These are phyloP conservation scores for Pogonophryne albipinna DNA, from an alignment of 2,797 vertebrate genomes.

Conservation along the genomic window DNA sequence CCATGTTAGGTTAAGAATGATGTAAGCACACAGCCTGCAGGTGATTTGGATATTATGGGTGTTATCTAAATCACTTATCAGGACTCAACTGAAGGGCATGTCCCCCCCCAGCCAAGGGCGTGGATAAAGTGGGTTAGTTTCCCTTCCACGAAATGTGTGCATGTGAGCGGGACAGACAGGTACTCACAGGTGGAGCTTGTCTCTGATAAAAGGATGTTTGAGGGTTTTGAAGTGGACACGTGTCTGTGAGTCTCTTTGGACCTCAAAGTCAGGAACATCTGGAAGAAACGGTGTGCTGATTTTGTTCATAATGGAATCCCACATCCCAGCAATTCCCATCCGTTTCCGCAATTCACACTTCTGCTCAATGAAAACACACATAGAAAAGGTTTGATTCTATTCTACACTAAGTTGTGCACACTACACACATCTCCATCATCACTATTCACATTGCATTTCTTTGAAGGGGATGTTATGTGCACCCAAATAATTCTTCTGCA, in stretches of 20 bases:
- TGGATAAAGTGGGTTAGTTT: constrained; percentile 4
- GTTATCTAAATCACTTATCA: constrained; percentile 19
- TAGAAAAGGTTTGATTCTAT: constrained; percentile 3
- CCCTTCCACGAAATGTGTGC: neutral
- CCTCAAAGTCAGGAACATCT: constrained; percentile 82
- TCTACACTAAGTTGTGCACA: neutral
- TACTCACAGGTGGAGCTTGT: constrained; percentile 96
- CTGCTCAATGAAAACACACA: constrained; percentile 74
- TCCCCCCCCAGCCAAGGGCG: neutral
- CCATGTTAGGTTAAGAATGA: neutral
- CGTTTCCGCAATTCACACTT: constrained; percentile 91
- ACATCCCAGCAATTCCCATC: constrained; percentile 85
- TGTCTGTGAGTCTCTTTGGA: constrained; percentile 76
- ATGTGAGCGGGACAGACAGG: constrained; percentile 2
- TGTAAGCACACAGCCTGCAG: constrained; percentile 25
- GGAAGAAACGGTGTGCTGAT: constrained; percentile 91
- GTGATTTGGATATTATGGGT: constrained; percentile 27
- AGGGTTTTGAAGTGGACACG: constrained; percentile 87
- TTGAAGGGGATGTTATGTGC: neutral
- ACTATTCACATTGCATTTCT: neutral
- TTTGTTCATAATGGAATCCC: constrained; percentile 85
- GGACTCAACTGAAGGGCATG: constrained; percentile 11
- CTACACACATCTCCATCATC: neutral
- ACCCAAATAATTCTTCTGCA: neutral
- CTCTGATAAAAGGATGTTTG: constrained; percentile 94